A percentile compares a stretch with the other conserved stretches of the same genome.
Conservation (phyloP, 2,797 vertebrate species). For the Loriculus beryllinus region DNA sequence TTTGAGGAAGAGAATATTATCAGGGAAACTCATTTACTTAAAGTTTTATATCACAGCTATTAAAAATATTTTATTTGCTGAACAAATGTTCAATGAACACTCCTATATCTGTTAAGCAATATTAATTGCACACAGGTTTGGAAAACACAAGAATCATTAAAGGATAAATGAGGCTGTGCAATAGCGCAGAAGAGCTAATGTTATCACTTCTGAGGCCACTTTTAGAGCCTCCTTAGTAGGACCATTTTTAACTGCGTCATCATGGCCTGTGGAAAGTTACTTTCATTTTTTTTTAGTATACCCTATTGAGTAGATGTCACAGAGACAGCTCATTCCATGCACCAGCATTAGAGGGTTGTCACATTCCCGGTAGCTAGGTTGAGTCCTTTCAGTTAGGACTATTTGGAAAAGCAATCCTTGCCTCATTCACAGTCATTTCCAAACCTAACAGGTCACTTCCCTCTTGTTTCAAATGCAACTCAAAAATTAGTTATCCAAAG, state of each 20-base stretch:
- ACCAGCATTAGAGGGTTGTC: neutral
- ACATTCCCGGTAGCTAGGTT: neutral
- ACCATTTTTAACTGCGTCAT: conserved; percentile 60
- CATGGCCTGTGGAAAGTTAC: conserved; percentile 6
- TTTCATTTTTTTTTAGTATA: neutral
- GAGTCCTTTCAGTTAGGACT: neutral
- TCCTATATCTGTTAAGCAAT: conserved; percentile 39
- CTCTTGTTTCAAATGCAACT: neutral
- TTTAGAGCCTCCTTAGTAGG: conserved; percentile 23
- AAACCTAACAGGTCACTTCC: neutral
- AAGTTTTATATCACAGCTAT: conserved; percentile 47
- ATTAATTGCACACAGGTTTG: conserved; percentile 60
- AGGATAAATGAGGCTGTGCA: conserved; percentile 55
- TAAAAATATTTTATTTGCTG: conserved; percentile 64
- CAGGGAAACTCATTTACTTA: conserved; percentile 51
- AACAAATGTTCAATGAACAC: conserved; percentile 36
- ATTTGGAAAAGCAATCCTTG: neutral
- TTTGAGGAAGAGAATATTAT: conserved; percentile 53
- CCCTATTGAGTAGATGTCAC: neutral
- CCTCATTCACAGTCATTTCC: neutral
- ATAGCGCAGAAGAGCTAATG: conserved; percentile 38
- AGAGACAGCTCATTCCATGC: neutral
- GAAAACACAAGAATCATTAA: conserved; percentile 66
- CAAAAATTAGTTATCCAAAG: neutral
- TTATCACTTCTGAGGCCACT: conserved; percentile 46